Conservation (phyloP, 1,140 invertebrate genomes). For the Drosophila leontia region DNA sequence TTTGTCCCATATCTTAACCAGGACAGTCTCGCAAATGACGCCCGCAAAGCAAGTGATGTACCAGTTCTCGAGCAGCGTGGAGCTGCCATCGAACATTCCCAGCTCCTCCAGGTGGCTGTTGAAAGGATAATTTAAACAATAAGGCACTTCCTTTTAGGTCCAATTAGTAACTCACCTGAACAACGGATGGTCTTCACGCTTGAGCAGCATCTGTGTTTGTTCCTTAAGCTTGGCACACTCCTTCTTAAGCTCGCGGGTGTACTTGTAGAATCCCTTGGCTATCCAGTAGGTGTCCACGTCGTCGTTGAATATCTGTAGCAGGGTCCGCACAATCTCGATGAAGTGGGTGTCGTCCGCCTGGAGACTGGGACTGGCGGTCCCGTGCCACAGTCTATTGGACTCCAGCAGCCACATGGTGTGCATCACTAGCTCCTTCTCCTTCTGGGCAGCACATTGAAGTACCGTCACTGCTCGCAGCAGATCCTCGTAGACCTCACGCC, state of each 20-base stretch:
- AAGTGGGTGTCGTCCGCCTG: conserved; percentile 86
- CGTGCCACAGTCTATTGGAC: conserved; percentile 88
- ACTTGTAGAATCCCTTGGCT: conserved; percentile 89
- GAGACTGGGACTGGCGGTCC: conserved; percentile 86
- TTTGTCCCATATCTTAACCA: conserved; percentile 95
- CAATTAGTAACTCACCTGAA: conserved; percentile 85
- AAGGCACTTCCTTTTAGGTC: background rate
- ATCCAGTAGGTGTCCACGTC: conserved; percentile 93
- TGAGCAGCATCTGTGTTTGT: conserved; percentile 88
- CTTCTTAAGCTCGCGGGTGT: conserved; percentile 88
- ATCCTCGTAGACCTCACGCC: conserved; percentile 91
- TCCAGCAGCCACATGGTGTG: conserved; percentile 92
- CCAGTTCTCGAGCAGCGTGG: conserved; percentile 90
- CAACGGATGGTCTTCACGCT: conserved; percentile 89
- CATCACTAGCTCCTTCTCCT: conserved; percentile 87
- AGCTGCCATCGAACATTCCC: conserved; percentile 86
- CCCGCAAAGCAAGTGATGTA: conserved; percentile 93
- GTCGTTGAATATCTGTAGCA: conserved; percentile 89
- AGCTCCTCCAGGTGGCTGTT: conserved; percentile 86
- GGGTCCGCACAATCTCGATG: conserved; percentile 88
- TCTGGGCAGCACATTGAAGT: conserved; percentile 86
- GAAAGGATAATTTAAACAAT: background rate
- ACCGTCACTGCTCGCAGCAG: conserved; percentile 89
- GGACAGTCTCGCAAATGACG: conserved; percentile 90
- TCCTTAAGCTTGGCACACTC: conserved; percentile 89